These are phyloP conservation scores for Lamproptera curius DNA, from an alignment of 2,888 invertebrate species.

Conservation along the genomic window DNA sequence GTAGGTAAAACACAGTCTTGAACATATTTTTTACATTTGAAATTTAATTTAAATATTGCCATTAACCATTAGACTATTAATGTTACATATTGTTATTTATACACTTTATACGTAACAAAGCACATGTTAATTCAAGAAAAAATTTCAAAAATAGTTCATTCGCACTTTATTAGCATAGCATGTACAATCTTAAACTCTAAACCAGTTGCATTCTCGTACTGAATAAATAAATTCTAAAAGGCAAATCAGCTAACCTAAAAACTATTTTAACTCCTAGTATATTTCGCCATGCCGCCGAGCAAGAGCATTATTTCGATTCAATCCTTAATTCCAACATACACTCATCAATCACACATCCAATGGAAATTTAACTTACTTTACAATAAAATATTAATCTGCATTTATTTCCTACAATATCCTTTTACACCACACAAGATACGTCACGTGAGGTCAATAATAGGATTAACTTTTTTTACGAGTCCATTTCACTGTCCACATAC, in stretches of 20 bases:
- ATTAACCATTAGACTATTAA: too few relatives aligned
- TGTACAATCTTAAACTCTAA: conserved; percentile 12
- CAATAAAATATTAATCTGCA: too few relatives aligned
- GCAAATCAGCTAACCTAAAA: conserved; percentile 10
- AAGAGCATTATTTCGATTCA: not conserved
- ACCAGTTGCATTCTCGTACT: conserved; percentile 7
- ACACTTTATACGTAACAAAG: conserved; percentile 6
- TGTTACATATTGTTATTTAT: too few relatives aligned
- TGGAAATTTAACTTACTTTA: conserved; percentile 1
- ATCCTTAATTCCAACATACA: not conserved
- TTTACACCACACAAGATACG: too few relatives aligned
- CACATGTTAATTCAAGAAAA: conserved; percentile 16
- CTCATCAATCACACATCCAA: conserved; percentile 4
- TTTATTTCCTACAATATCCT: too few relatives aligned
- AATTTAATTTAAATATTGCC: too few relatives aligned
- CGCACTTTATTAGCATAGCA: conserved; percentile 10
- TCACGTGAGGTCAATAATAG: conserved; percentile 3
- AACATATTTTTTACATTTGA: too few relatives aligned
- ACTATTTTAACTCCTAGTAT: not conserved
- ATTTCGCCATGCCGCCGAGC: conserved; percentile 4
- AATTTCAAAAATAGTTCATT: too few relatives aligned
- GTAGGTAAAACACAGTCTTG: too few relatives aligned
- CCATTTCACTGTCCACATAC: too few relatives aligned
- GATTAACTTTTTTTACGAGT: too few relatives aligned
- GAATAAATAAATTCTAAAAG: conserved; percentile 18